These are phyloP conservation scores for Lepidonotus clava DNA, from an alignment of 2,888 invertebrate genomes.

Conservation along the genomic window DNA sequence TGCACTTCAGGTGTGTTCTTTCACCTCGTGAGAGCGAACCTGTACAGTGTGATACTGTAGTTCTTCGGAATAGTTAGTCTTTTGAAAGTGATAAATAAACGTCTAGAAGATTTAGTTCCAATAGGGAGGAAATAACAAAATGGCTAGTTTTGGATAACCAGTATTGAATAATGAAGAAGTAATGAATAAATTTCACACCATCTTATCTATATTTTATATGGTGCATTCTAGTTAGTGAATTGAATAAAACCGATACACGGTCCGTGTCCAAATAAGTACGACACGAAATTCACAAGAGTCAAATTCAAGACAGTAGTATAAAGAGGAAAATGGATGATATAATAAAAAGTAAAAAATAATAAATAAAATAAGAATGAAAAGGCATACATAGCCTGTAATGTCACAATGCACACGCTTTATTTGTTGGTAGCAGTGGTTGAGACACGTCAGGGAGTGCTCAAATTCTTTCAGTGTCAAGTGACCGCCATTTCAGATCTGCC, in stretches of 20 bases:
- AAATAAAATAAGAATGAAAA: slow-evolving; percentile 58
- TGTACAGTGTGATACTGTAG: neutral
- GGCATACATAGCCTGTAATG: slow-evolving; percentile 59
- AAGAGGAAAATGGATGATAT: slow-evolving; percentile 55
- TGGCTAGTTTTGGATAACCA: slow-evolving; percentile 5
- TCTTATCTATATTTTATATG: slow-evolving; percentile 34
- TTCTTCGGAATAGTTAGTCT: neutral
- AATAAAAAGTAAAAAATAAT: slow-evolving; percentile 53
- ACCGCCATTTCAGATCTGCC: slow-evolving; percentile 39
- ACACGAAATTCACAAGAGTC: slow-evolving; percentile 45
- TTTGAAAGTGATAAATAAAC: slow-evolving; percentile 7
- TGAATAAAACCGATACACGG: slow-evolving; percentile 37
- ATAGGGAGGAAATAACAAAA: slow-evolving; percentile 36
- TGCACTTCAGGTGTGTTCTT: neutral
- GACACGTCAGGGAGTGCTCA: slow-evolving; percentile 1
- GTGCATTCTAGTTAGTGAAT: slow-evolving; percentile 51
- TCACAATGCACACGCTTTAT: slow-evolving; percentile 54
- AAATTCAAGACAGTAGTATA: slow-evolving; percentile 54
- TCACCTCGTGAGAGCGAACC: neutral
- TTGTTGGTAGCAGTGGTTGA: slow-evolving; percentile 55
- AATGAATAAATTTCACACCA: slow-evolving; percentile 44
- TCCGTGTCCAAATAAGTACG: neutral
- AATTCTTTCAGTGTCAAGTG: slow-evolving; percentile 40
- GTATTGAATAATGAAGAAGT: slow-evolving; percentile 28
- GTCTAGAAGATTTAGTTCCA: neutral